These are phyloP conservation scores for Mnemiopsis leidyi DNA, from an alignment of 37 sponge, comb jelly and placozoan genomes.

Conservation along the genomic window DNA sequence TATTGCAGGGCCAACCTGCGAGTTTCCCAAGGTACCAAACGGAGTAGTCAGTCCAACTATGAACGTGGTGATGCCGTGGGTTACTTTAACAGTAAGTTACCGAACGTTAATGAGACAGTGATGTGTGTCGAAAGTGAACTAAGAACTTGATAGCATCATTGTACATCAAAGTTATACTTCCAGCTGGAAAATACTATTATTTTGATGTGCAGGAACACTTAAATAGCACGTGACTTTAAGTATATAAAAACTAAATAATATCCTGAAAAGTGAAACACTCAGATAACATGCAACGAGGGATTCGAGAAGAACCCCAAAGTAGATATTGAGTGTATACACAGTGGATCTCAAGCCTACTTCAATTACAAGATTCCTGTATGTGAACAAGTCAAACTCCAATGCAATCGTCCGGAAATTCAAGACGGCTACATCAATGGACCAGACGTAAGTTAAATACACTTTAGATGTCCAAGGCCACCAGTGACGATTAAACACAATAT, in stretches of 20 bases:
- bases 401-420: not conserved
- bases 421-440: slow-evolving; percentile 8
- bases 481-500: too few species aligned
- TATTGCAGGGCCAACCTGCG: not conserved
- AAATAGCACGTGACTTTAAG: too few species aligned
- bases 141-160: too few species aligned
- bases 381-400: not conserved
- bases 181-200: too few species aligned
- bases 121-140: too few species aligned
- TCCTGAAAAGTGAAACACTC: too few species aligned
- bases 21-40: not conserved
- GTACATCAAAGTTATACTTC: too few species aligned
- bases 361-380: not conserved
- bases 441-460: not conserved
- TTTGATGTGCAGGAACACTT: too few species aligned
- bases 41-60: not conserved
- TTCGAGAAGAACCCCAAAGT: not conserved
- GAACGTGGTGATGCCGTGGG: not conserved
- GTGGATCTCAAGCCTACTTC: not conserved
- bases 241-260: too few species aligned
- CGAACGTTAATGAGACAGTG: too few species aligned
- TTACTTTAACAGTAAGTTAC: not conserved
- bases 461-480: too few species aligned
- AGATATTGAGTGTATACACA: not conserved
- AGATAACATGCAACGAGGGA: not conserved